Percentiles rank a stretch among this genome's conserved stretches.
Conservation (phyloP, 2,888 invertebrate species). For the Deilephila porcellus region DNA sequence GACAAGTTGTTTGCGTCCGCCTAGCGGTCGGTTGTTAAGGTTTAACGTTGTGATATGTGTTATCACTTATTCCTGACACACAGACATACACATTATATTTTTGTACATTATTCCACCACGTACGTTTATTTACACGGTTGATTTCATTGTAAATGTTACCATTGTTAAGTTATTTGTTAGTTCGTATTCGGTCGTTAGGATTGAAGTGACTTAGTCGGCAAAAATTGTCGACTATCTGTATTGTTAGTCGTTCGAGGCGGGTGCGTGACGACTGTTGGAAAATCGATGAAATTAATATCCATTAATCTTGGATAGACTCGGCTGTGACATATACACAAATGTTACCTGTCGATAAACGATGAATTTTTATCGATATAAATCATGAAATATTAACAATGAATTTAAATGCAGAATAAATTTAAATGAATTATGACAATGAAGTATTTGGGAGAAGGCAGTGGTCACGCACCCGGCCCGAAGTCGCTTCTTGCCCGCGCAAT, state of each 20-base stretch:
- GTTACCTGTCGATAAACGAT: background rate
- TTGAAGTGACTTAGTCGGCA: constrained; percentile 34
- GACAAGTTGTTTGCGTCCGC: constrained; percentile 62
- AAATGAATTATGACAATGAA: constrained; percentile 19
- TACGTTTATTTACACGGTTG: constrained; percentile 65
- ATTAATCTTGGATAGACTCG: background rate
- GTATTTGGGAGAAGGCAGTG: constrained; percentile 11
- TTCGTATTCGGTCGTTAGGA: constrained; percentile 51
- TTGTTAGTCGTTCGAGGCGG: constrained; percentile 34
- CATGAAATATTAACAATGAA: background rate
- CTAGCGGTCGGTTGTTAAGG: constrained; percentile 64
- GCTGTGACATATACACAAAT: background rate
- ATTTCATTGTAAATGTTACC: constrained; percentile 83
- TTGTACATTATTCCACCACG: constrained; percentile 73
- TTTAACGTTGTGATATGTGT: constrained; percentile 75
- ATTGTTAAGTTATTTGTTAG: constrained; percentile 79
- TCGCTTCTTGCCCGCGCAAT: constrained; percentile 36
- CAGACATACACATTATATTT: constrained; percentile 68
- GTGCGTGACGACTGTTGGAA: constrained; percentile 31
- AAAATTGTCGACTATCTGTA: constrained; percentile 28
- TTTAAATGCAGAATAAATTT: background rate
- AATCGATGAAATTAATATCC: background rate
- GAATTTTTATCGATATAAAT: constrained; percentile 9
- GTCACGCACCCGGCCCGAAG: constrained; percentile 18
- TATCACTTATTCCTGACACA: constrained; percentile 77